Conservation (phyloP, 2,797 vertebrate genomes). For the Takifugu rubripes region DNA sequence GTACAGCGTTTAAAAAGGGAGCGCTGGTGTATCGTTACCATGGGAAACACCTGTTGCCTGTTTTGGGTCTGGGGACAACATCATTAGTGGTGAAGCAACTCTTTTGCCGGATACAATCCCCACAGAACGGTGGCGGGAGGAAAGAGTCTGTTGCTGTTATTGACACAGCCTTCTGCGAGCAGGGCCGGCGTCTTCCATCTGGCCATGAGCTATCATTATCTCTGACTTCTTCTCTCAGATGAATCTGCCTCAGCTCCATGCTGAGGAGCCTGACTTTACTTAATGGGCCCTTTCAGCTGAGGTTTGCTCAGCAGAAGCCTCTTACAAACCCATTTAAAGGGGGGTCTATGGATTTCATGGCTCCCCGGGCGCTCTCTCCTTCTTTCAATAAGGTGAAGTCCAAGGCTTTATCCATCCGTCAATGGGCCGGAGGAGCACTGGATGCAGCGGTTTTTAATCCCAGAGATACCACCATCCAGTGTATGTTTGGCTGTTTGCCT, state of each 20-base stretch:
- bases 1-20: too few species aligned
- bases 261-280: constrained; percentile 69
- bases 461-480: constrained; percentile 66
- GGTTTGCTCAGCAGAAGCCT: constrained; percentile 71
- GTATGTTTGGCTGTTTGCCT: constrained; percentile 62
- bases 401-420: constrained; percentile 79
- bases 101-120: constrained; percentile 18
- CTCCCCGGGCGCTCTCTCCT: constrained; percentile 75
- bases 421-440: constrained; percentile 69
- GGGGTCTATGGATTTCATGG: constrained; percentile 80
- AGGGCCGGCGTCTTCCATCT: constrained; percentile 63
- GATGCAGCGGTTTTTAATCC: constrained; percentile 76
- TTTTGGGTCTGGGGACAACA: too few species aligned
- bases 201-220: constrained; percentile 78
- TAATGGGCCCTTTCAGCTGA: constrained; percentile 77
- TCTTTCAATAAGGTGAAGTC: constrained; percentile 78
- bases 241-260: constrained; percentile 67
- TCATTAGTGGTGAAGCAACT: constrained; percentile 6
- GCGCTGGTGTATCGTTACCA: too few species aligned
- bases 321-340: constrained; percentile 81
- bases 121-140: constrained; percentile 17
- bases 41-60: too few species aligned
- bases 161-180: constrained; percentile 60
- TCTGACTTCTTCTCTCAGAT: constrained; percentile 72
- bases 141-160: constrained; percentile 47